These are phyloP conservation scores for Thera obeliscata DNA, from an alignment of 2,888 invertebrate species.

Conservation along the genomic window DNA sequence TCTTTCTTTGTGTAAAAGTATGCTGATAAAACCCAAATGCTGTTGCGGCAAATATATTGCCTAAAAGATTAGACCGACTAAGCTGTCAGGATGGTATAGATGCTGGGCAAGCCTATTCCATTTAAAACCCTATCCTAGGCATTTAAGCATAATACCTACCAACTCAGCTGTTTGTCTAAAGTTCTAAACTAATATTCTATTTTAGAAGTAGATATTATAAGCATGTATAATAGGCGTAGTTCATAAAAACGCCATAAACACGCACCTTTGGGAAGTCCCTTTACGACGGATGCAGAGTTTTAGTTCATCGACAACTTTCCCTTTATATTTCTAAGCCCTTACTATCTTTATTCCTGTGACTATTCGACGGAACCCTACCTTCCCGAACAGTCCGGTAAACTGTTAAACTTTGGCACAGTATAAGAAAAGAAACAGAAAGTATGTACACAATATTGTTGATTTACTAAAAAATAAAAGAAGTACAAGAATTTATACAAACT, in stretches of 20 bases:
- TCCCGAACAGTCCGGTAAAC: slow-evolving; percentile 24
- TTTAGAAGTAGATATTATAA: neutral
- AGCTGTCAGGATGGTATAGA: too few relatives aligned
- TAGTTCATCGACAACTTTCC: slow-evolving; percentile 17
- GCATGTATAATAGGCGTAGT: neutral
- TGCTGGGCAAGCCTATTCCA: too few relatives aligned
- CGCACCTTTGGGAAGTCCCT: slow-evolving; percentile 11
- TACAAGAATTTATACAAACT: too few relatives aligned
- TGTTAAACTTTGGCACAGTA: slow-evolving; percentile 25
- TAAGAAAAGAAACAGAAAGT: neutral
- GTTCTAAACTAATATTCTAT: neutral
- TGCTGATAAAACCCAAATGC: too few relatives aligned
- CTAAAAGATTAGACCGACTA: too few relatives aligned
- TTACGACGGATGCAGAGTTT: slow-evolving; percentile 15
- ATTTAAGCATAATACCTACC: too few relatives aligned
- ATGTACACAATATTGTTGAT: too few relatives aligned
- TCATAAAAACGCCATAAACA: slow-evolving; percentile 6
- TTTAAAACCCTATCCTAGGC: too few relatives aligned
- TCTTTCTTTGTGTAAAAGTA: too few relatives aligned
- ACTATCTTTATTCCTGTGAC: slow-evolving; percentile 26
- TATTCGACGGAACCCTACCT: slow-evolving; percentile 21
- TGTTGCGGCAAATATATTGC: too few relatives aligned
- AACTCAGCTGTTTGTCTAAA: neutral
- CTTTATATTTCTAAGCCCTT: slow-evolving; percentile 21
- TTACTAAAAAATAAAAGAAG: too few relatives aligned